Evolutionary conservation across 2,888 invertebrate genomes (phyloP).

Genomic region (Sabellastarte sp.): DNA sequence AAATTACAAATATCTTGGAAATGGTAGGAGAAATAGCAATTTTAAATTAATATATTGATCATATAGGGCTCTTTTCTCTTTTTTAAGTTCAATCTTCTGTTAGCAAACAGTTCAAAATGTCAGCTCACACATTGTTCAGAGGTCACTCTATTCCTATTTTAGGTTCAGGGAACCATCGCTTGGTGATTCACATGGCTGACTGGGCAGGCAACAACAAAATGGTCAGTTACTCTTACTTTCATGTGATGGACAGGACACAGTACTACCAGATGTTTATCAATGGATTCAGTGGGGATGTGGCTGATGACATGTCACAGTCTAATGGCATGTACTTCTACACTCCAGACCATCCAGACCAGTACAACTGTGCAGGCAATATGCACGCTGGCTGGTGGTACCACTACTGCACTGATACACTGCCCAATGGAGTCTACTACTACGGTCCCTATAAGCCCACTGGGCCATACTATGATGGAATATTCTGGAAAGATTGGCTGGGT

Average conservation of each 20-base stretch:
- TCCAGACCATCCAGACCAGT: constrained; percentile 30
- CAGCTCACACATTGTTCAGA: too few relatives aligned
- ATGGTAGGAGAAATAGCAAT: too few relatives aligned
- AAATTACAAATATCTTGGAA: too few relatives aligned
- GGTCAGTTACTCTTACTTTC: not conserved
- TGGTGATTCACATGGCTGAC: not conserved
- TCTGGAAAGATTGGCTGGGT: constrained; percentile 44
- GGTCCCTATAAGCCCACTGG: constrained; percentile 40
- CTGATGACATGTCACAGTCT: constrained; percentile 7
- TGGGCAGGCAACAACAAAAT: not conserved
- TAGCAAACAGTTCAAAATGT: too few relatives aligned
- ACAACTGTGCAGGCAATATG: constrained; percentile 38
- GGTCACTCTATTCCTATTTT: too few relatives aligned
- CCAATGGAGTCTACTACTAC: constrained; percentile 44
- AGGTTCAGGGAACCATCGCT: not conserved
- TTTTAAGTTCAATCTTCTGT: too few relatives aligned
- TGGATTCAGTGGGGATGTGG: not conserved
- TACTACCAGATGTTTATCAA: not conserved
- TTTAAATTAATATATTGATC: too few relatives aligned
- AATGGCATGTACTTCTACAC: constrained; percentile 39
- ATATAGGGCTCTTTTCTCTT: too few relatives aligned
- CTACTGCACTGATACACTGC: constrained; percentile 38
- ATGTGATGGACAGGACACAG: not conserved
- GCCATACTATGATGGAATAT: constrained; percentile 42
- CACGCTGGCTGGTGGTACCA: constrained; percentile 51